phyloP scores from a whole-genome alignment of 1,140 invertebrate genomes.

The Medauroidea extradentata region DNA sequence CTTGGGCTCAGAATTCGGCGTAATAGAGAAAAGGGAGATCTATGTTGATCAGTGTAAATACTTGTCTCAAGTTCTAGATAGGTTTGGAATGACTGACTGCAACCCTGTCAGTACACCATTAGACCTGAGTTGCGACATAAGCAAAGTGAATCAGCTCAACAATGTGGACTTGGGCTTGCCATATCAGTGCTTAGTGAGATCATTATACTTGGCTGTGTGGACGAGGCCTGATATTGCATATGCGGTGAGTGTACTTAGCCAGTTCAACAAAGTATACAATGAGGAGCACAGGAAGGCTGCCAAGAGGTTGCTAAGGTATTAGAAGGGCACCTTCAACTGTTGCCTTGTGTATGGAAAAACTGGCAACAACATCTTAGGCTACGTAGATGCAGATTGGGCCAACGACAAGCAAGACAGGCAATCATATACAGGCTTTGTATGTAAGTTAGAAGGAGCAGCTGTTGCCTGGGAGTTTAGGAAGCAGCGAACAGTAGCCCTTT shows the following conservation, averaged over 20 bases:
- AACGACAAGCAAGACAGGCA: constrained; percentile 20
- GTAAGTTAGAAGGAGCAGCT: constrained; percentile 14
- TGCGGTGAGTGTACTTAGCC: constrained; percentile 29
- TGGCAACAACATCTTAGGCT: constrained; percentile 7
- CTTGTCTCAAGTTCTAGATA: constrained; percentile 9
- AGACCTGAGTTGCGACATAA: constrained; percentile 14
- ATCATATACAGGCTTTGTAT: constrained; percentile 25
- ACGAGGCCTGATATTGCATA: constrained; percentile 38
- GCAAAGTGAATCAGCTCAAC: not conserved
- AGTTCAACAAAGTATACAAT: constrained; percentile 26
- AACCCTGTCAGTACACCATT: constrained; percentile 21
- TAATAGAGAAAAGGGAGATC: not conserved
- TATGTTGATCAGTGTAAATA: constrained; percentile 13
- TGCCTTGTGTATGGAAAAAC: not conserved
- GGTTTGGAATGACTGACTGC: constrained; percentile 23
- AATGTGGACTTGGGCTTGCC: constrained; percentile 20
- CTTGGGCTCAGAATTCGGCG: not conserved
- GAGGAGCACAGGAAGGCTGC: constrained; percentile 27
- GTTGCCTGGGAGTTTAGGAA: constrained; percentile 29
- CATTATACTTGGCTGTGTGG: constrained; percentile 33
- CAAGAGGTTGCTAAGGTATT: constrained; percentile 34
- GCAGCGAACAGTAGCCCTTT: constrained; percentile 32
- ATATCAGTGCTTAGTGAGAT: constrained; percentile 32
- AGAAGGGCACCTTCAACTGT: not conserved
- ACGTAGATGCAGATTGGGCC: constrained; percentile 31